Evolutionary conservation across 2,888 invertebrate species (phyloP).

Genomic region (Schizaphis graminum): DNA sequence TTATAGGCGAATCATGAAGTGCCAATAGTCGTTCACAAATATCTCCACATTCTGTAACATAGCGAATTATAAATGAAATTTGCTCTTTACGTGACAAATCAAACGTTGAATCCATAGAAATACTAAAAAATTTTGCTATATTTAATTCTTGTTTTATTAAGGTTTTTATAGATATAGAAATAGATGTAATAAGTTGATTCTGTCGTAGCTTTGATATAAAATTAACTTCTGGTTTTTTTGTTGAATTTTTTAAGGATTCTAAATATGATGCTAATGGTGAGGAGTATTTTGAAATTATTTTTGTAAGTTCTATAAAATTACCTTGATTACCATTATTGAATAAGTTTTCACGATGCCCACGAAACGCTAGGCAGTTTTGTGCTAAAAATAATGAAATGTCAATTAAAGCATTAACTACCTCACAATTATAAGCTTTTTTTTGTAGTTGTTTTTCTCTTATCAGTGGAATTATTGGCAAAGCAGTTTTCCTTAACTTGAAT

Average conservation of each 20-base stretch:
- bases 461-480: neutral
- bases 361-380: neutral
- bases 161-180: too few relatives aligned
- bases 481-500: neutral
- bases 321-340: neutral
- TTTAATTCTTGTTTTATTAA: neutral
- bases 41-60: neutral
- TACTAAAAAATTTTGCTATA: neutral
- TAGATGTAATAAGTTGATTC: neutral
- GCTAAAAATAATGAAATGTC: neutral
- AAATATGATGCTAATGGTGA: neutral
- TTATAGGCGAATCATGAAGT: neutral
- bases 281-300: neutral
- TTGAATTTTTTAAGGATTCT: neutral
- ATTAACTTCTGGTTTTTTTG: slow-evolving; percentile 5
- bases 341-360: neutral
- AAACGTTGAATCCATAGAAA: neutral
- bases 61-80: neutral
- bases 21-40: neutral
- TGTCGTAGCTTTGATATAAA: neutral
- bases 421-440: neutral
- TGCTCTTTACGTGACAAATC: neutral
- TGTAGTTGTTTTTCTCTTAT: neutral
- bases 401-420: neutral
- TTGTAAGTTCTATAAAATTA: neutral